Conservation (phyloP, 2,888 invertebrate genomes). For the Callosobruchus maculatus region DNA sequence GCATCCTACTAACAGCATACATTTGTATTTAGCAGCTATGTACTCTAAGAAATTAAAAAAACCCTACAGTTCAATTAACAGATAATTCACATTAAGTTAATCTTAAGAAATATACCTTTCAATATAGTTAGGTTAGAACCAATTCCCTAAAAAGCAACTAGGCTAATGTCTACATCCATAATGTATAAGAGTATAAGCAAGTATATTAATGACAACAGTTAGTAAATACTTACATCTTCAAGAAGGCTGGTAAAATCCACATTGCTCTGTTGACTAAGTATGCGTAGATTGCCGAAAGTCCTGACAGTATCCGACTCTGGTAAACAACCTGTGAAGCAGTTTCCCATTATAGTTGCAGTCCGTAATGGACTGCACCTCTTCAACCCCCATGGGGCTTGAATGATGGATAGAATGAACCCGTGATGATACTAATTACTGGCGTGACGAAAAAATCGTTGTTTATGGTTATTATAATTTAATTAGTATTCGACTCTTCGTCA, state of each 20-base stretch:
- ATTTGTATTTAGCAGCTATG: too few relatives aligned
- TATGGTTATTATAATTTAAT: background rate
- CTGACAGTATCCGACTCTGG: conserved; percentile 37
- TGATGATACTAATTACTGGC: conserved; percentile 10
- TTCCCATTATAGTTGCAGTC: conserved; percentile 50
- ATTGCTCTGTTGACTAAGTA: conserved; percentile 26
- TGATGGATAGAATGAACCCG: conserved; percentile 26
- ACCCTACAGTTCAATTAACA: too few relatives aligned
- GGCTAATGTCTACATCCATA: too few relatives aligned
- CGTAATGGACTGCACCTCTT: conserved; percentile 40
- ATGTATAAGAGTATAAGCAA: too few relatives aligned
- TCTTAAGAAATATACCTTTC: too few relatives aligned
- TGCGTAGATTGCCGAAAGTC: conserved; percentile 31
- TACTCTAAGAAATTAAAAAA: too few relatives aligned
- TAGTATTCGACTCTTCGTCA: background rate
- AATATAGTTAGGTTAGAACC: too few relatives aligned
- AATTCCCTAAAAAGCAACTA: too few relatives aligned
- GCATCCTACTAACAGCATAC: too few relatives aligned
- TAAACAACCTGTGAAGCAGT: conserved; percentile 52
- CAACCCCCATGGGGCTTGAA: conserved; percentile 42
- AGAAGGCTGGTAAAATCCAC: conserved; percentile 36
- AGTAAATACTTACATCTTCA: conserved; percentile 33
- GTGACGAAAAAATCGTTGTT: background rate
- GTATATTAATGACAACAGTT: too few relatives aligned
- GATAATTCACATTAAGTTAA: too few relatives aligned